Percentiles rank a stretch among this genome's conserved stretches.
Evolutionary conservation across 2,797 vertebrate genomes (phyloP).

Genomic region (Naso thynnoides): DNA sequence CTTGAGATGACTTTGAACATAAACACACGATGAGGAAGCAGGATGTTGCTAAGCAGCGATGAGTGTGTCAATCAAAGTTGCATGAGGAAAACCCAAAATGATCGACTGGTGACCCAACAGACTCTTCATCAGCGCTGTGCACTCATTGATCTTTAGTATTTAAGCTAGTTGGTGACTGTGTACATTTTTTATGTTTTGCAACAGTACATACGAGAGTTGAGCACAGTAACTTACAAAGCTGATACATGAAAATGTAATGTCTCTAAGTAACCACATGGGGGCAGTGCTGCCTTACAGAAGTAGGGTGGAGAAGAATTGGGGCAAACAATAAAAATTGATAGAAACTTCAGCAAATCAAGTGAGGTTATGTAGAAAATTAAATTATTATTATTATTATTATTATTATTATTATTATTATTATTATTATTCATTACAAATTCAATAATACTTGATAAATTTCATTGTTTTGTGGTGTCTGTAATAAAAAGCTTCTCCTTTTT

Average conservation of each 20-base stretch:
- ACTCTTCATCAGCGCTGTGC: not conserved
- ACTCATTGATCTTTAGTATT: not conserved
- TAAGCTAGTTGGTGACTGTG: not conserved
- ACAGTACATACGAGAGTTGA: not conserved
- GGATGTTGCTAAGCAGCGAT: conserved; percentile 9
- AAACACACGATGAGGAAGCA: not conserved
- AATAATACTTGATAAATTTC: not conserved
- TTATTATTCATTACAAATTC: too few relatives aligned
- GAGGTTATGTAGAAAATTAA: too few relatives aligned
- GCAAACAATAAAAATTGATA: too few relatives aligned
- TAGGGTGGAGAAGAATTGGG: too few relatives aligned
- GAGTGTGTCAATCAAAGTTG: not conserved
- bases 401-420: too few relatives aligned
- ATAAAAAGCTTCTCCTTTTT: not conserved
- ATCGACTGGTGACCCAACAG: too few relatives aligned
- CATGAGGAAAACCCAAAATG: not conserved
- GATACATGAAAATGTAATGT: not conserved
- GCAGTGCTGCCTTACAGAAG: conserved; percentile 21
- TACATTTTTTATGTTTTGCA: not conserved
- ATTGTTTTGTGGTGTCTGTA: not conserved
- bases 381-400: too few relatives aligned
- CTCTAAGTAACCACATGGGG: not conserved
- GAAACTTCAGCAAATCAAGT: too few relatives aligned
- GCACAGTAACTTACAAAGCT: not conserved
- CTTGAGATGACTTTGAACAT: not conserved